Conservation (phyloP, 2,888 invertebrate genomes). For the Dione vanillae region DNA sequence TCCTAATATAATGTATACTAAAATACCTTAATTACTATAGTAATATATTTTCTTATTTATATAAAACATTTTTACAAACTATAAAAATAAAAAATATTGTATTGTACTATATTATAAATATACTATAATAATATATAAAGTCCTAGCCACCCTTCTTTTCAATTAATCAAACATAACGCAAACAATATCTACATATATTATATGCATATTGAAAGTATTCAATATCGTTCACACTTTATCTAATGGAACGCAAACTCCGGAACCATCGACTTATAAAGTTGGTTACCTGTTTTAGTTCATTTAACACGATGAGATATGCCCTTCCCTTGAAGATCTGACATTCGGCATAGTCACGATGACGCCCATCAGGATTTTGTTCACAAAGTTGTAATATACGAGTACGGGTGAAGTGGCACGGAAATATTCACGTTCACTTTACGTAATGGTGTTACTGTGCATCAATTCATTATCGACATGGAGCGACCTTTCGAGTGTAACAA, state of each 20-base stretch:
- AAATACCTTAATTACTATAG: too few species aligned
- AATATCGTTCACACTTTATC: conserved; percentile 7
- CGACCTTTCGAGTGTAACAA: conserved; percentile 50
- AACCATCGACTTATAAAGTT: conserved; percentile 45
- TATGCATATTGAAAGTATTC: neutral
- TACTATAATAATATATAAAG: neutral
- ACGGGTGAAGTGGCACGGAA: conserved; percentile 65
- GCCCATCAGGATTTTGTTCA: conserved; percentile 65
- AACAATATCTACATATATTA: neutral
- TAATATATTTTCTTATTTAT: too few species aligned
- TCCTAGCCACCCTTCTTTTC: neutral
- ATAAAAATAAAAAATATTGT: too few species aligned
- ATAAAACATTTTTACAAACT: too few species aligned
- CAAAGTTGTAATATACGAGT: conserved; percentile 74
- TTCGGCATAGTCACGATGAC: conserved; percentile 63
- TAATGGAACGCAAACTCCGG: conserved; percentile 33
- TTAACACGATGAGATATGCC: conserved; percentile 53
- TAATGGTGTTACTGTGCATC: conserved; percentile 66
- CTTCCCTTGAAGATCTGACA: conserved; percentile 54
- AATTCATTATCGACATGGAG: conserved; percentile 58
- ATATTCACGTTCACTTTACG: conserved; percentile 62
- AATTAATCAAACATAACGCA: neutral
- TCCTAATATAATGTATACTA: too few species aligned
- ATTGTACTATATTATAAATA: neutral
- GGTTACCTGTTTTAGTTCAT: conserved; percentile 55